Conservation (phyloP, 2,113 vertebrate species). For the Chiloscyllium plagiosum region DNA sequence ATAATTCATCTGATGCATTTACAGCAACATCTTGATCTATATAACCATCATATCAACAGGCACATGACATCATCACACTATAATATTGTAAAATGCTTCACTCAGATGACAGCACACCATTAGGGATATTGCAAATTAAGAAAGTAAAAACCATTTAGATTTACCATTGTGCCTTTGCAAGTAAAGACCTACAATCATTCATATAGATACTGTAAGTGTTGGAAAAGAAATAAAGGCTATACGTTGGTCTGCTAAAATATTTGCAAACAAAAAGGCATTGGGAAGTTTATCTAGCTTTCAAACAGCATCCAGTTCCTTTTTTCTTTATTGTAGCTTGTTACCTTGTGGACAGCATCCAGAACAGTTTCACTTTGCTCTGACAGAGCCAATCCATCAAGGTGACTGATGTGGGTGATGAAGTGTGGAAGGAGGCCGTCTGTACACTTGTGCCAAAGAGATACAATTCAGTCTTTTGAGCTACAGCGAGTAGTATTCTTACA, state of each 20-base stretch:
- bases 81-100: background rate
- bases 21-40: background rate
- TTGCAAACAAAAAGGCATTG: background rate
- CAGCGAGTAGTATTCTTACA: background rate
- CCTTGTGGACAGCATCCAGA: background rate
- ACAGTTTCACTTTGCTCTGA: slow-evolving; percentile 31
- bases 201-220: background rate
- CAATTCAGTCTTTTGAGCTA: slow-evolving; percentile 21
- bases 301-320: background rate
- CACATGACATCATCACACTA: background rate
- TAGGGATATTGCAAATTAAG: background rate
- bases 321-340: slow-evolving; percentile 27
- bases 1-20: background rate
- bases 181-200: background rate
- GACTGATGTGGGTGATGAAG: slow-evolving; percentile 32
- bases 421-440: background rate
- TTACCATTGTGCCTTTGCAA: slow-evolving; percentile 1
- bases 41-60: background rate
- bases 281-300: background rate
- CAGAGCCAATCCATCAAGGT: slow-evolving; percentile 28
- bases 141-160: background rate
- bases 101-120: background rate
- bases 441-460: background rate
- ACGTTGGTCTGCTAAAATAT: background rate
- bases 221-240: background rate